Percentiles rank a stretch among this genome's conserved stretches.
These are phyloP conservation scores for Piscicola geometra DNA, from an alignment of 2,888 invertebrate genomes.

Conservation along the genomic window DNA sequence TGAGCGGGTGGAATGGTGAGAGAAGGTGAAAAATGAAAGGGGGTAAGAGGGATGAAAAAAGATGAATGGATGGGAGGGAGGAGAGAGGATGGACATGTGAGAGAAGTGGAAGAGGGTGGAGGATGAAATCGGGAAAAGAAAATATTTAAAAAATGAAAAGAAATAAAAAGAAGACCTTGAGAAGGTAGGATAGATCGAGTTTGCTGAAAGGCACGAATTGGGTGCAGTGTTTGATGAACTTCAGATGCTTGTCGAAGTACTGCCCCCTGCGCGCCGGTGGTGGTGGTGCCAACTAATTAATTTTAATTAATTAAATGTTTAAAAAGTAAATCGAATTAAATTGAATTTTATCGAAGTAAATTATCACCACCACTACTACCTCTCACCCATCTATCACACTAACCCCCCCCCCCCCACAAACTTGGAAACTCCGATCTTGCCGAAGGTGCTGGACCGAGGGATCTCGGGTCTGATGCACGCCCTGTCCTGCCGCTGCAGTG, in stretches of 20 bases:
- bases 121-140: neutral
- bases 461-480: slow-evolving; percentile 94
- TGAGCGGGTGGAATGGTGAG: neutral
- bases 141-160: neutral
- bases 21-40: neutral
- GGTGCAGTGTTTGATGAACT: slow-evolving; percentile 84
- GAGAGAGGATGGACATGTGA: no score
- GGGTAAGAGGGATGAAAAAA: no score
- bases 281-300: no score
- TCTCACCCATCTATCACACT: no score
- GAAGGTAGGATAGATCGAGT: slow-evolving; percentile 79
- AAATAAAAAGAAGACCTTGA: slow-evolving; percentile 70
- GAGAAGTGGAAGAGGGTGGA: no score
- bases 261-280: slow-evolving; percentile 68
- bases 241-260: slow-evolving; percentile 91
- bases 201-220: slow-evolving; percentile 83
- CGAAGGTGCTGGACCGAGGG: slow-evolving; percentile 90
- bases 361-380: no score
- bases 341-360: no score
- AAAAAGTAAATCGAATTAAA: no score
- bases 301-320: no score
- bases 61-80: no score
- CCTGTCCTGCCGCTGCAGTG: slow-evolving; percentile 77
- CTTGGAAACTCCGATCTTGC: slow-evolving; percentile 79
- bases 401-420: slow-evolving; percentile 47